Evolutionary conservation across 2,888 invertebrate genomes (phyloP).

Genomic region (Halictus quadricinctus): DNA sequence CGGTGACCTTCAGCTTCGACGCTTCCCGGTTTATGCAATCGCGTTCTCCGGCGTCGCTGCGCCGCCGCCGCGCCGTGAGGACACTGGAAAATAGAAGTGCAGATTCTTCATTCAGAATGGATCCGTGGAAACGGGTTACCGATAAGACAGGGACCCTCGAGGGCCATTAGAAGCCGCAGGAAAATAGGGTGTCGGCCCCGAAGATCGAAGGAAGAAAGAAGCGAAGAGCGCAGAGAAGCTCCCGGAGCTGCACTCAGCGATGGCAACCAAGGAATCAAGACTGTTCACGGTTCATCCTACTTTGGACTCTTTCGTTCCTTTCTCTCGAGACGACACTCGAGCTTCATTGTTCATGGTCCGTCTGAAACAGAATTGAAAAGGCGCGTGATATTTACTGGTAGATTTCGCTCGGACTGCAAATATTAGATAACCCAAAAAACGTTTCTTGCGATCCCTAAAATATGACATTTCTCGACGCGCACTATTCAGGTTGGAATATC

Average conservation of each 20-base stretch:
- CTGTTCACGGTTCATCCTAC: slow-evolving; percentile 55
- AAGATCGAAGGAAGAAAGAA: slow-evolving; percentile 34
- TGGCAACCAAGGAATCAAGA: slow-evolving; percentile 57
- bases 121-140: slow-evolving; percentile 49
- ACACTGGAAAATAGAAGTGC: slow-evolving; percentile 37
- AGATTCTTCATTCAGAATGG: slow-evolving; percentile 49
- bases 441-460: not conserved
- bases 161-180: slow-evolving; percentile 50
- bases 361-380: slow-evolving; percentile 60
- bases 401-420: slow-evolving; percentile 40
- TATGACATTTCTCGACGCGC: not conserved
- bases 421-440: slow-evolving; percentile 14
- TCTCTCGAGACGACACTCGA: slow-evolving; percentile 55
- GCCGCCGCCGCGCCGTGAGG: slow-evolving; percentile 13
- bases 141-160: slow-evolving; percentile 54
- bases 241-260: slow-evolving; percentile 50
- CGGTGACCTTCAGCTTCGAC: not conserved
- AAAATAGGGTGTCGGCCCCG: slow-evolving; percentile 47
- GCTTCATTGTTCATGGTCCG: slow-evolving; percentile 50
- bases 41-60: slow-evolving; percentile 19
- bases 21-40: slow-evolving; percentile 13
- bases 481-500: not conserved
- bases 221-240: slow-evolving; percentile 43
- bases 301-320: slow-evolving; percentile 39
- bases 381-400: slow-evolving; percentile 54